Evolutionary conservation across 2,888 invertebrate genomes (phyloP), one percentile per base, ranked within the genome.

Genomic region (Aleiodes testaceus): DNA sequence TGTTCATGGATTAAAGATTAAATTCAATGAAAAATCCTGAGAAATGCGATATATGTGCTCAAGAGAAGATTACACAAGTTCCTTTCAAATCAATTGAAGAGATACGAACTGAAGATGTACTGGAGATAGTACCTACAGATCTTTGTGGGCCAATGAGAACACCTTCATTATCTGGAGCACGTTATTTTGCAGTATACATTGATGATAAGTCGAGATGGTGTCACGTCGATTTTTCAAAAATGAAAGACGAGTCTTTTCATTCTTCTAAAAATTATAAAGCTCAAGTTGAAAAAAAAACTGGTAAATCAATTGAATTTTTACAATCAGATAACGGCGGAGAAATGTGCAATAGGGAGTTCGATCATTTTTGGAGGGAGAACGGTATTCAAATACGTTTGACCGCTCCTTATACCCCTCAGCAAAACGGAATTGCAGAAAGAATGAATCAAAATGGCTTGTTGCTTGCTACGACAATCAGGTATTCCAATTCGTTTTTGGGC

Each of bases 181-280:
- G 18, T 1, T 72, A 68, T 18, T 36, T 64, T 12, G 20, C 64
- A 6, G 68, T 59, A 9, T 65, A 55, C 18, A 68, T 68, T 7
- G 68, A 72, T 50, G 65, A 68, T 18, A 47, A 26, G 53, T 52
- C 63, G 9, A 20, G 70, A 18, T 50, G 66, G 61, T 47, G 61
- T 45, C 52, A 65, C 36, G 59, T 76, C 18, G 79, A 78, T 68
- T 72, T 80, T 47, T 45, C 79, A 6, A 77, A 78, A 55, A 72
- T 77, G 12, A 80, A 80, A 69, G 69, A 67, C 42, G 79, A 81
- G 69, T 78, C 77, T 36, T 66, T 67, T 22, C 59, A 67, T 47
- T 76, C 77, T 36, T 75, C 80, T 59, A 74, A 74, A 65, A 72
- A 72, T 64, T 81, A 76, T 72, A 71, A 75, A 12, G 65, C 53